Base-by-base conservation (phyloP, 37 sponge, comb jelly and placozoan genomes). In the Aplysina aerophoba region DNA sequence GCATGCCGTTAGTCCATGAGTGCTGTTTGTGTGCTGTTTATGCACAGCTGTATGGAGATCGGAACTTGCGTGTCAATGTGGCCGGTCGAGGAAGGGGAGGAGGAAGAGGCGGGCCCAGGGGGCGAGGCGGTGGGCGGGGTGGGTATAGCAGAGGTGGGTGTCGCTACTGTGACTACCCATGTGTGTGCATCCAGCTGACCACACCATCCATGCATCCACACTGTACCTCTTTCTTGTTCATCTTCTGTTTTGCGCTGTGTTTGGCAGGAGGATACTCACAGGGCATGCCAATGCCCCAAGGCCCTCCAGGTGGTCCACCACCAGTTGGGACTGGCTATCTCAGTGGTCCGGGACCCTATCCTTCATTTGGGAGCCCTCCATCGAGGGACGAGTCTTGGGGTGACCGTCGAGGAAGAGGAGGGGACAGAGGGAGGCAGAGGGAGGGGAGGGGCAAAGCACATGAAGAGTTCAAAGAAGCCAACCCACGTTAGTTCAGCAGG, bases 401-500 rank as follows among this genome's bases (percentile, higher is more conserved):
- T 31, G 81, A 34, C 19, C 60, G 73, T 33, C 39, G 82, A 69
- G 59, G 55, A 40, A 57, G 73, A 30, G 55, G 84, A 73, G 83
- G 59, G 27, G 27, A 50, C 38, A 69, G 88, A 62, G 40, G 75
- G 31, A 55, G 73, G 30, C 55, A 31, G 30, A 35, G 59, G 31
- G 58, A 38, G 2, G 58, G 59, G 3, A 53, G 59, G 20, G 13
- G 27, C 28, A 57, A 8, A 24, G 59, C 31, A 6, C 40, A 4
- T 24, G 89, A 88, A 1, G 89, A 92, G n/a, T 92, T 92, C 61
- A 88, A 86, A 34, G 92, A 92, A 73, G 86, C 92, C 15, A 40
- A 82, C 56, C 89, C 89, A 86, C 89, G 92, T 92, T 56, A 15
- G 78, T 27, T 3, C 11, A 6, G 28, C 28, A 24, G 11, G 11